Evolutionary conservation across 2,888 invertebrate species (phyloP).

Genomic region (Chymomyza procnemis): DNA sequence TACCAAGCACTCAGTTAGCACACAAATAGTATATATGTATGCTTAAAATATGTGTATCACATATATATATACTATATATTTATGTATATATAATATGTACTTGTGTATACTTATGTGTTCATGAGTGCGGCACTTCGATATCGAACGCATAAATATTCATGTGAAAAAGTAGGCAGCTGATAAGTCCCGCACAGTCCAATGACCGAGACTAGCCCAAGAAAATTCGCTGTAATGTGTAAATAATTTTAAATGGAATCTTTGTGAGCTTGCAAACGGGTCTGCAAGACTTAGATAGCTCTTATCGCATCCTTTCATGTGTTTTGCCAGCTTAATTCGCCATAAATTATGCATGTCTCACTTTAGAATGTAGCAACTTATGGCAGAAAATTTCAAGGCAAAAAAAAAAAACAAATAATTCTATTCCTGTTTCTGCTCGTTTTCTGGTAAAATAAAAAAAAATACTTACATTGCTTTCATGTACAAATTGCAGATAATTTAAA

Average conservation of each 20-base stretch:
- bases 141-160: conserved; percentile 67
- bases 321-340: conserved; percentile 48
- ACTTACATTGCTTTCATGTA: background rate
- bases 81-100: conserved; percentile 9
- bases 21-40: conserved; percentile 10
- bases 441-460: background rate
- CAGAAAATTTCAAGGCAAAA: background rate
- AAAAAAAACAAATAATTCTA: no score
- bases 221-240: background rate
- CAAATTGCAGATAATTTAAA: conserved; percentile 62
- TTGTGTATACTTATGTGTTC: background rate
- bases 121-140: conserved; percentile 41
- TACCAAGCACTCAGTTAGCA: background rate
- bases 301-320: conserved; percentile 36
- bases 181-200: conserved; percentile 46
- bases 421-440: background rate
- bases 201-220: background rate
- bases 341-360: conserved; percentile 73
- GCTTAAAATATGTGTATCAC: no score
- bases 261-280: conserved; percentile 38
- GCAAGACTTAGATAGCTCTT: conserved; percentile 60
- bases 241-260: conserved; percentile 26
- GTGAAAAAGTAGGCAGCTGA: conserved; percentile 61
- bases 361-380: conserved; percentile 43
- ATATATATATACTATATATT: conserved; percentile 13